Conservation (phyloP, 2,888 invertebrate genomes). For the Luperina nickerlii region DNA sequence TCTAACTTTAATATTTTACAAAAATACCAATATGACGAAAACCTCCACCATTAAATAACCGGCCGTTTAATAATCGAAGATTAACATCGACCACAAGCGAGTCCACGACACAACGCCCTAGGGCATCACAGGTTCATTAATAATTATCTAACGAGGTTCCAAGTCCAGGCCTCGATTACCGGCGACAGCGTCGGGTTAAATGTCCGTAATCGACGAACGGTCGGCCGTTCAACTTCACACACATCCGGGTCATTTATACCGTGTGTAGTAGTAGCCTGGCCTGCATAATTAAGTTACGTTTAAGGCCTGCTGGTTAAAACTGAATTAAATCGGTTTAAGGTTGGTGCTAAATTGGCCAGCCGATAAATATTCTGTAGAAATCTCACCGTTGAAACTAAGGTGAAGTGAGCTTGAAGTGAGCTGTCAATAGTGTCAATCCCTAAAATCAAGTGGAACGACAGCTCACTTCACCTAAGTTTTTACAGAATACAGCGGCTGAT, state of each 20-base stretch:
- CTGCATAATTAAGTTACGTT: slow-evolving; percentile 49
- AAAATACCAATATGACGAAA: slow-evolving; percentile 2
- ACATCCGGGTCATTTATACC: slow-evolving; percentile 51
- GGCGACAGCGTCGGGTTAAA: slow-evolving; percentile 58
- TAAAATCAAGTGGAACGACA: neutral
- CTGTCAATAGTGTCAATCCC: neutral
- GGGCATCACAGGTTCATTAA: slow-evolving; percentile 61
- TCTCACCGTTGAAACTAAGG: neutral
- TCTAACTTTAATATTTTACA: neutral
- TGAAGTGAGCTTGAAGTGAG: neutral
- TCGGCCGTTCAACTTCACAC: slow-evolving; percentile 39
- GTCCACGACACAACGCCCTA: slow-evolving; percentile 38
- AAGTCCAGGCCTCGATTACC: slow-evolving; percentile 61
- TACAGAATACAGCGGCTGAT: neutral
- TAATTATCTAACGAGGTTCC: slow-evolving; percentile 63
- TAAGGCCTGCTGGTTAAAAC: slow-evolving; percentile 21
- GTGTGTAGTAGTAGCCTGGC: slow-evolving; percentile 35
- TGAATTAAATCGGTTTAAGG: slow-evolving; percentile 7
- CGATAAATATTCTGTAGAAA: neutral
- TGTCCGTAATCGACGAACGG: slow-evolving; percentile 51
- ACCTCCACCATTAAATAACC: slow-evolving; percentile 16
- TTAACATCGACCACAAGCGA: slow-evolving; percentile 37
- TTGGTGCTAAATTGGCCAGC: neutral
- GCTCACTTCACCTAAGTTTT: neutral
- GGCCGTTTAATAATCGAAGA: slow-evolving; percentile 42